Evolutionary conservation across 1,140 invertebrate genomes (phyloP), one percentile per base, ranked within the genome.

Genomic region (Drosophila auraria): DNA sequence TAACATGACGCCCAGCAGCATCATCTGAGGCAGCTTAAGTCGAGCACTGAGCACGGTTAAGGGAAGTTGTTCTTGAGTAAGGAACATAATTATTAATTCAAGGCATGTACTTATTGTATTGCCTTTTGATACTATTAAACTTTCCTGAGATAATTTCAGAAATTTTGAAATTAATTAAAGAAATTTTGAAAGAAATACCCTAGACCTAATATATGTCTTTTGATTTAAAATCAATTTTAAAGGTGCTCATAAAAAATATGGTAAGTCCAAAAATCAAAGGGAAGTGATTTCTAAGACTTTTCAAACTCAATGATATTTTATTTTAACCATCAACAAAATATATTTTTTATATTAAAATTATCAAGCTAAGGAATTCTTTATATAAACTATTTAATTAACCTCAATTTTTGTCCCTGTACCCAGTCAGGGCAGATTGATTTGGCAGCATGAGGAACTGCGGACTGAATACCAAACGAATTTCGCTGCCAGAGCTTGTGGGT

Each of bases 1-100:
- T 83, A 84, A 87, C 83, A 89, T 61, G 11, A 45, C 66, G 70
- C 68, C 58, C 64, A 59, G 40, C 30, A 53, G 25, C 30, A 53
- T 20, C 20, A 56, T 56, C 53, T 57, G 54, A 8, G 54, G 54
- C 54, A 57, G 54, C 36, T 40, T 57, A 57, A 57, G 54, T 57
- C 38, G 20, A 23, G 54, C 54, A 57, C 33, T 40, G 36, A 57
- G 54, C 20, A 20, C 20, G 54, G 54, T 23, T 20, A 8, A 20
- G 30, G 30, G 11, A 14, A 36, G 14, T 14, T 36, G 14, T 14
- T 36, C 33, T 36, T 12, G 33, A 11, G 33, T 36, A 11, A 36
- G 33, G 33, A 36, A 11, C 11, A 2, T 2, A n/a, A 57, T 57
- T 38, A 20, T 25, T 9, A 6, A 57, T 57, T 57, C 54, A 57